Evolutionary conservation across 2,888 invertebrate genomes (phyloP).

Genomic region (Carpatolechia fugitivella): DNA sequence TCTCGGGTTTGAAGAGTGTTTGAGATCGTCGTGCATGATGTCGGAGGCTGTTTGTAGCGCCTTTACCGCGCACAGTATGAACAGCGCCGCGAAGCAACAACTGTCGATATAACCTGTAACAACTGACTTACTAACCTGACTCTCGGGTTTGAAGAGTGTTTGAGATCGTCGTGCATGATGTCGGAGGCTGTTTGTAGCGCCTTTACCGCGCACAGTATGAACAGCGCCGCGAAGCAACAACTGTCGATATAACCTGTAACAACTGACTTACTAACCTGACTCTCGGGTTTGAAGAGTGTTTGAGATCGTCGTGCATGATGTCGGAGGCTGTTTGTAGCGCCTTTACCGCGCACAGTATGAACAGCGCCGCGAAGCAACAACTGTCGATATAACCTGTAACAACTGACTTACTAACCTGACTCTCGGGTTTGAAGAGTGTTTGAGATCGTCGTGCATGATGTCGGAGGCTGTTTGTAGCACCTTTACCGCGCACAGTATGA

Average conservation of each 20-base stretch:
- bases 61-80: slow-evolving; percentile 95
- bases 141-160: slow-evolving; percentile 89
- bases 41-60: slow-evolving; percentile 93
- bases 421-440: slow-evolving; percentile 89
- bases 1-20: slow-evolving; percentile 89
- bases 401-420: too few relatives aligned
- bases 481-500: slow-evolving; percentile 95
- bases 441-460: slow-evolving; percentile 92
- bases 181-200: slow-evolving; percentile 93
- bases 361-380: slow-evolving; percentile 91
- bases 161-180: slow-evolving; percentile 92
- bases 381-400: too few relatives aligned
- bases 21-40: slow-evolving; percentile 92
- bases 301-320: slow-evolving; percentile 92
- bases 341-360: slow-evolving; percentile 95
- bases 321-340: slow-evolving; percentile 93
- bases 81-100: slow-evolving; percentile 91
- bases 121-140: too few relatives aligned
- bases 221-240: slow-evolving; percentile 91
- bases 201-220: slow-evolving; percentile 95
- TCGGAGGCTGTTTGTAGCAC: slow-evolving; percentile 93
- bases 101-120: too few relatives aligned
- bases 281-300: slow-evolving; percentile 89
- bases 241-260: too few relatives aligned
- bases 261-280: too few relatives aligned